Evolutionary conservation across 2,113 vertebrate genomes (phyloP).

Genomic region (Heterocephalus glaber): DNA sequence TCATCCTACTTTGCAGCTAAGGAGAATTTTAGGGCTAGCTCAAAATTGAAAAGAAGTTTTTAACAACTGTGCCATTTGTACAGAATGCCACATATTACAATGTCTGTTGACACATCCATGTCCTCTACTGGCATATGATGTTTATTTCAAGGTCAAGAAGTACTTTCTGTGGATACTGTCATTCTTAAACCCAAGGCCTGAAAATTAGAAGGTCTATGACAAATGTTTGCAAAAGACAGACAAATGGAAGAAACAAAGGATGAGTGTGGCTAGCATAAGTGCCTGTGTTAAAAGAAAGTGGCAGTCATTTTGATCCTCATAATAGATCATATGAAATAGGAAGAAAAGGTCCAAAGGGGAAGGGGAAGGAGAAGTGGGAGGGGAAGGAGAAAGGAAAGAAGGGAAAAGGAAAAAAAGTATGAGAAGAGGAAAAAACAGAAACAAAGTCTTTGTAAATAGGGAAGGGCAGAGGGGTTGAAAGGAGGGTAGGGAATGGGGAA

Average conservation of each 20-base stretch:
- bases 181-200: not conserved
- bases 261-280: rapidly evolving
- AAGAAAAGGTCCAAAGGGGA: too few species aligned
- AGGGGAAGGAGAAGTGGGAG: too few species aligned
- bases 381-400: too few species aligned
- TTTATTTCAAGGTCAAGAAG: constrained; percentile 37
- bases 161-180: not conserved
- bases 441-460: too few species aligned
- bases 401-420: too few species aligned
- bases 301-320: not conserved
- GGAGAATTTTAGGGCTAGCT: not conserved
- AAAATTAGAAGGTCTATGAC: not conserved
- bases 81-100: not conserved
- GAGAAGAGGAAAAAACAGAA: too few species aligned
- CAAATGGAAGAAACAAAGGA: not conserved
- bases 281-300: not conserved
- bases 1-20: not conserved
- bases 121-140: not conserved
- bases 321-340: too few species aligned
- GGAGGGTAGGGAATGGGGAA: too few species aligned
- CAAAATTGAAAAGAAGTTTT: not conserved
- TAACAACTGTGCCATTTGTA: not conserved
- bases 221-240: not conserved
- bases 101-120: not conserved
- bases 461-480: too few species aligned